Evolutionary conservation across 1,140 invertebrate genomes (phyloP), one percentile per base, ranked within the genome.

Genomic region (Coenobita brevimanus): DNA sequence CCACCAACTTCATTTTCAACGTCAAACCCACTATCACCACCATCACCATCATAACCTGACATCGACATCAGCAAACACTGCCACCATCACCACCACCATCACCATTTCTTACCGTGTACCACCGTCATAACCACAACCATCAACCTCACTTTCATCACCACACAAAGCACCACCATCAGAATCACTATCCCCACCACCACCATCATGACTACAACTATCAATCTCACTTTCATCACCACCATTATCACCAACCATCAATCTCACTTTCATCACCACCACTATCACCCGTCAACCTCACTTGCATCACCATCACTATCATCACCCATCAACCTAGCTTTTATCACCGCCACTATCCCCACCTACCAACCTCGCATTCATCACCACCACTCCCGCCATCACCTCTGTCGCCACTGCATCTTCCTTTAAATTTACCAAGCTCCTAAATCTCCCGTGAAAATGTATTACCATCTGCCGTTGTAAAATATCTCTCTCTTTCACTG

Each of bases 221-320:
- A 46, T n/a, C 13, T n/a, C 30, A 21, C 36, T 43, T 46, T 24
- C 73, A 38, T 43, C 73, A 21, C 33, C 6, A 43, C 3, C 73
- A 41, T 43, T 43, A 76, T 24, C 38, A 76, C 10, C 38, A 41
- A 43, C 24, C 21, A 10, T 41, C 3, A 36, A 43, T 24, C 30
- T 27, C 27, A 6, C 64, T 6, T 8, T 30, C 27, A 6, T 27
- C 64, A 67, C 24, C 27, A 67, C 64, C 24, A 67, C 64, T 67
- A 6, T 30, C 6, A 10, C 64, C 27, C 15, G 13, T 67, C 8
- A 8, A 54, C 50, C 50, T 57, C 71, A 27, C 10, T 57, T 50
- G 57, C 75, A 78, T 15, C 75, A 57, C 43, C 38, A 50, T 24
- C 50, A 62, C 76, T n/a, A n/a, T n/a, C n/a, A n/a, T n/a, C n/a